phyloP scores from a whole-genome alignment of 2,113 vertebrate species.

The Notothenia rossii region DNA sequence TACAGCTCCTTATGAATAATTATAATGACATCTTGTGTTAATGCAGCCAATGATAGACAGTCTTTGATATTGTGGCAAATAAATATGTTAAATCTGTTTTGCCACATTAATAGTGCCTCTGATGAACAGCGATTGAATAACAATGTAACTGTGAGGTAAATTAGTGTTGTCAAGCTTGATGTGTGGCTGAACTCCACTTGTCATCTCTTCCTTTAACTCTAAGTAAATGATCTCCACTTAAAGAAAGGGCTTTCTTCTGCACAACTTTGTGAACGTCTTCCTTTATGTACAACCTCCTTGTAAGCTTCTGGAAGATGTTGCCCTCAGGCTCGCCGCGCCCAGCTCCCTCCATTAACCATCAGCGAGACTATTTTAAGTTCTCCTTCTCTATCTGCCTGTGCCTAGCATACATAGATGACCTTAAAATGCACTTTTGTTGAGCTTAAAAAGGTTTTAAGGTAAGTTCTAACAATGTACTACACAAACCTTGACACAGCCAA shows the following conservation, averaged over 20 bases:
- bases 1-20: conserved; percentile 69
- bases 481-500: conserved; percentile 38
- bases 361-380: conserved; percentile 19
- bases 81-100: conserved; percentile 66
- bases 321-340: conserved; percentile 35
- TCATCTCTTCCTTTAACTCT: conserved; percentile 37
- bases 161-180: neutral
- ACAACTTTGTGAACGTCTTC: conserved; percentile 29
- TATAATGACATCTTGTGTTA: conserved; percentile 47
- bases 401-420: neutral
- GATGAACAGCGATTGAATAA: conserved; percentile 42
- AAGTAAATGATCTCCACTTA: conserved; percentile 14
- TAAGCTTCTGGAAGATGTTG: conserved; percentile 35
- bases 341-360: conserved; percentile 44
- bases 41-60: conserved; percentile 31
- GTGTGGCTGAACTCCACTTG: conserved; percentile 11
- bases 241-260: conserved; percentile 34
- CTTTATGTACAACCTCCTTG: conserved; percentile 20
- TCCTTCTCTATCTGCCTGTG: neutral
- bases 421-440: conserved; percentile 16
- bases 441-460: conserved; percentile 24
- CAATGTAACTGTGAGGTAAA: conserved; percentile 39
- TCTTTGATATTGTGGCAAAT: conserved; percentile 44
- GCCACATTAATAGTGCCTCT: conserved; percentile 47
- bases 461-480: conserved; percentile 16